A percentile compares a stretch with the other conserved stretches of the same genome.
Evolutionary conservation across 2,797 vertebrate species (phyloP).

Genomic region (Distichodus sexfasciatus): DNA sequence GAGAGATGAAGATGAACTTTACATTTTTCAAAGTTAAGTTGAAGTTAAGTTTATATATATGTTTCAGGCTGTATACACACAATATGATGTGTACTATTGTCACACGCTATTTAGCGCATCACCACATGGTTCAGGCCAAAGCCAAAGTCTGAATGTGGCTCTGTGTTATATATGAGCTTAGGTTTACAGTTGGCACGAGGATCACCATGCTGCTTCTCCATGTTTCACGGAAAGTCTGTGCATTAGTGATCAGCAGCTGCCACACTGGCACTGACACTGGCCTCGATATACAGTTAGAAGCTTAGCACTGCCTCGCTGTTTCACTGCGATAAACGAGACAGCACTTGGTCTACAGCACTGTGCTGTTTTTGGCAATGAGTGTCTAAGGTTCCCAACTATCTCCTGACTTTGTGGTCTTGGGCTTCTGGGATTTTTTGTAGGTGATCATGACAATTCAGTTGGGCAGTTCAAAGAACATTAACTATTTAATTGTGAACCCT

Average conservation of each 20-base stretch:
- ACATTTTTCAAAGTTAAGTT: no score
- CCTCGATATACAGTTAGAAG: constrained; percentile 65
- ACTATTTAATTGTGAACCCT: no score
- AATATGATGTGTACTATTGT: no score
- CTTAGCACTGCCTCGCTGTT: constrained; percentile 39
- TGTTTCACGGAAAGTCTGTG: constrained; percentile 70
- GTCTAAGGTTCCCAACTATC: constrained; percentile 18
- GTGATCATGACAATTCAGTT: constrained; percentile 3
- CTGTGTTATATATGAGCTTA: constrained; percentile 8
- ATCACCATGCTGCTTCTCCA: constrained; percentile 28
- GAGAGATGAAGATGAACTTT: constrained; percentile 35
- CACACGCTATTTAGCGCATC: no score
- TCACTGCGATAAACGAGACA: constrained; percentile 35
- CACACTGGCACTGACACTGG: constrained; percentile 67
- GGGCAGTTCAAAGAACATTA: neutral
- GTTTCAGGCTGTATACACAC: no score
- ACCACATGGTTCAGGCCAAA: no score
- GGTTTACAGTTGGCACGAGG: constrained; percentile 34
- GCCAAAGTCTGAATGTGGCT: neutral
- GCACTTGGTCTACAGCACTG: constrained; percentile 23
- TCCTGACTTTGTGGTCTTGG: constrained; percentile 25
- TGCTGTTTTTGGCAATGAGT: neutral
- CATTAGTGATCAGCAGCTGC: constrained; percentile 71
- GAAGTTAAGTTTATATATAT: no score
- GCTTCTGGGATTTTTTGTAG: no score